Evolutionary conservation across 2,113 vertebrate species (phyloP).

Genomic region (Petrocephalus zakoni): DNA sequence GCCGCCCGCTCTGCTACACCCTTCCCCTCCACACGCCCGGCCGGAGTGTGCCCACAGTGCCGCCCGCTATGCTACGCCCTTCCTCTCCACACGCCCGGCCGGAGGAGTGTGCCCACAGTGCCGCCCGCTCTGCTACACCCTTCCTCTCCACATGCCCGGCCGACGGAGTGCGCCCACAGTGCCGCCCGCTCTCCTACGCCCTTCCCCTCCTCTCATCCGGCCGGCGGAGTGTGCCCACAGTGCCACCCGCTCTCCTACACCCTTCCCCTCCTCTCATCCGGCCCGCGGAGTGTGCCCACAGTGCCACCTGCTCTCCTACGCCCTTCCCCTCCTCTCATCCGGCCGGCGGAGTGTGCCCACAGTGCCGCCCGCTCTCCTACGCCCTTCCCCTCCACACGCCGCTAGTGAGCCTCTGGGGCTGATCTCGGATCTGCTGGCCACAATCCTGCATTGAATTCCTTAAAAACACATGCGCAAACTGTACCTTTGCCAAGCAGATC

Average conservation of each 20-base stretch:
- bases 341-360: no score
- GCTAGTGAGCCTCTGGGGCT: conserved; percentile 37
- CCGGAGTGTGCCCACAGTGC: neutral
- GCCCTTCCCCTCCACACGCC: neutral
- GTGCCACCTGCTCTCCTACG: no score
- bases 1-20: neutral
- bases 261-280: neutral
- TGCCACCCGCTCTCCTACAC: neutral
- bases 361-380: neutral
- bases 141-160: neutral
- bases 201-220: neutral
- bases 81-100: neutral
- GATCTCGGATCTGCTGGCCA: conserved; percentile 44
- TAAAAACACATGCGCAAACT: conserved; percentile 35
- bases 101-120: neutral
- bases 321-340: no score
- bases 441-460: conserved; percentile 39
- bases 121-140: neutral
- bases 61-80: neutral
- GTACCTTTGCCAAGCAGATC: conserved; percentile 27
- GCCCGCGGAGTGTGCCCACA: no score
- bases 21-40: neutral
- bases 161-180: neutral
- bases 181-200: neutral
- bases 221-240: neutral